Evolutionary conservation across 2,888 invertebrate genomes (phyloP).

Genomic region (Drosophila subsilvestris): DNA sequence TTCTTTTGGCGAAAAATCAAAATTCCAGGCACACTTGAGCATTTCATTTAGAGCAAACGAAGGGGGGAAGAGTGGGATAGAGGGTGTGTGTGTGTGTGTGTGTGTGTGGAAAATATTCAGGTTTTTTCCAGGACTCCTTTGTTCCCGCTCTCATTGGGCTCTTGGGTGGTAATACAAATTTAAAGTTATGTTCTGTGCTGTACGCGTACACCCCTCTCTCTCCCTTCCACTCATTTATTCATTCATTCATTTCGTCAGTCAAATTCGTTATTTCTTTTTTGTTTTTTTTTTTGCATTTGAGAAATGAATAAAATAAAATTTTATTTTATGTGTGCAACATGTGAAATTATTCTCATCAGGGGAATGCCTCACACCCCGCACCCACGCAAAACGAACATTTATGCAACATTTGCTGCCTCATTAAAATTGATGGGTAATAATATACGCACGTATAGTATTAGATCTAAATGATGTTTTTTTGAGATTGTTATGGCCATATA

Average conservation of each 20-base stretch:
- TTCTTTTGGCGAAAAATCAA: slow-evolving; percentile 75
- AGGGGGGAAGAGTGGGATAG: slow-evolving; percentile 48
- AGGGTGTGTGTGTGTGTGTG: background rate
- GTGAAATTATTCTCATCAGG: slow-evolving; percentile 73
- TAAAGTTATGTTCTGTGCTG: slow-evolving; percentile 71
- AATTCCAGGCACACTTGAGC: slow-evolving; percentile 82
- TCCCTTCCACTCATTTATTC: slow-evolving; percentile 32
- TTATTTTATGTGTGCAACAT: slow-evolving; percentile 82
- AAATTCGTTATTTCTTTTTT: slow-evolving; percentile 54
- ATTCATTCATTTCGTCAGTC: slow-evolving; percentile 76
- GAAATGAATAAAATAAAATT: slow-evolving; percentile 83
- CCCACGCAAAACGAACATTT: slow-evolving; percentile 18
- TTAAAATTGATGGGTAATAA: slow-evolving; percentile 69
- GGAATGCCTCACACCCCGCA: background rate
- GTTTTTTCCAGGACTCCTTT: slow-evolving; percentile 38
- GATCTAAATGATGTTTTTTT: slow-evolving; percentile 1
- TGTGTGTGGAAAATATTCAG: slow-evolving; percentile 67
- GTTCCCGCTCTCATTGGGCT: slow-evolving; percentile 69
- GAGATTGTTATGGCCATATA: background rate
- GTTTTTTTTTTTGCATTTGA: slow-evolving; percentile 68
- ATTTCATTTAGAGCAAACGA: slow-evolving; percentile 81
- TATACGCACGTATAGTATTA: slow-evolving; percentile 7
- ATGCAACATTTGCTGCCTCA: slow-evolving; percentile 49
- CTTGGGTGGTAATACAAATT: slow-evolving; percentile 77
- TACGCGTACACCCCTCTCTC: slow-evolving; percentile 36